Evolutionary conservation across 2,113 vertebrate genomes (phyloP).

Genomic region (Accipiter cooperii): DNA sequence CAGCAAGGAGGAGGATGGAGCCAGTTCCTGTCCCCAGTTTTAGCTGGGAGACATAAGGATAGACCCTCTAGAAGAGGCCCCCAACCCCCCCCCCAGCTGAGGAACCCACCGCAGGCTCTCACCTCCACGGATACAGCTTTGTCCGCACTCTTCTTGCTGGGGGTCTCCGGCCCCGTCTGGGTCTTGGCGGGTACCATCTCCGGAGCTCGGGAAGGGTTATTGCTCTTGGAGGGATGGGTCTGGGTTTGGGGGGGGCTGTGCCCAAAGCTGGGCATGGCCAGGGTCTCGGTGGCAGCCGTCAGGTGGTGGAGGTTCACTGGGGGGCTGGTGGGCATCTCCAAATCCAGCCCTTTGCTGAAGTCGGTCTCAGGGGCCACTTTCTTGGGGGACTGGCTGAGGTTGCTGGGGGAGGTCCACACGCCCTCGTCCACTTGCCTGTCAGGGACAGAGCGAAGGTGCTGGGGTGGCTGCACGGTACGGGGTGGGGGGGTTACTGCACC

Average conservation of each 20-base stretch:
- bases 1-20: neutral
- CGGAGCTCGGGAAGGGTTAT: conserved; percentile 65
- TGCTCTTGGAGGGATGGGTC: conserved; percentile 72
- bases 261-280: conserved; percentile 48
- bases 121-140: conserved; percentile 90
- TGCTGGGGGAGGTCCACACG: conserved; percentile 81
- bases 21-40: neutral
- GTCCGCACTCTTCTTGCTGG: conserved; percentile 80
- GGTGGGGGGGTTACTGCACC: neutral
- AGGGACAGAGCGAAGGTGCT: neutral
- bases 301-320: conserved; percentile 85
- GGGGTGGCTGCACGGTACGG: accelerated
- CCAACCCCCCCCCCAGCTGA: no score
- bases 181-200: conserved; percentile 78
- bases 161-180: conserved; percentile 79
- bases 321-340: conserved; percentile 85
- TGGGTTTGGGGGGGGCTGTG: conserved; percentile 60
- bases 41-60: neutral
- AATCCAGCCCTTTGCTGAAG: conserved; percentile 82
- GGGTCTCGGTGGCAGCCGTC: conserved; percentile 71
- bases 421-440: conserved; percentile 90
- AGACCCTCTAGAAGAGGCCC: neutral
- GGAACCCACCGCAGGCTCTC: neutral
- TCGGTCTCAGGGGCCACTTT: conserved; percentile 77
- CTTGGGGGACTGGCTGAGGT: conserved; percentile 84